Evolutionary conservation across 2,113 vertebrate genomes (phyloP), one percentile per base, ranked within the genome.

Genomic region (Dasyornis broadbenti): DNA sequence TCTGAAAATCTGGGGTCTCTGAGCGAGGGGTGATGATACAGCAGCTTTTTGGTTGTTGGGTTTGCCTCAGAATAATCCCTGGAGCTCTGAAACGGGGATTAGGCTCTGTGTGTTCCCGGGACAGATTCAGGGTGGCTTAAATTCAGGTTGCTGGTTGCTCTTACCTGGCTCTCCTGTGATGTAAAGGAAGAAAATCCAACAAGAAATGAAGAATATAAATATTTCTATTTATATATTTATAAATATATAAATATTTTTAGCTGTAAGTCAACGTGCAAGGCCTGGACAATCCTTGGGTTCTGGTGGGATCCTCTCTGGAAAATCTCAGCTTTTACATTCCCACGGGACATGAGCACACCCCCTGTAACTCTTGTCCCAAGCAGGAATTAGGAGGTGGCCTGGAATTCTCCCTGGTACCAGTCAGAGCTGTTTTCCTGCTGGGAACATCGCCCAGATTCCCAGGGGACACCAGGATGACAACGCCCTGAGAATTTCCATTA

Each of bases 321-420:
- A 30, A n/a, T 35, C 39, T 16, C 57, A 56, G 44, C 23, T 54
- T 10, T 70, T 19, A 4, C 54, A 40, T 57, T 52, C 50, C 19
- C 5, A 1, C 0, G 0, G 37, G 65, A 33, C 27, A 6, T 0
- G 0, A 79, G 54, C 1, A 3, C 24, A 27, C 17, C n/a, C 59
- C 71, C 39, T 31, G 45, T 4, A 44, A 50, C 68, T 83, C 45
- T 31, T 69, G 26, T 4, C 33, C 35, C 15, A 49, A 60, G 33
- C 0, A 47, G 45, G 37, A 73, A 5, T 7, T 1, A 11, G 35
- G 15, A 10, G 33, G 40, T 69, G 52, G 5, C 45, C 65, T 24
- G 42, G 24, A 16, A 75, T 45, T 27, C 44, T 39, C 60, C 45
- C 31, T 0, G 26, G 14, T 1, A 2, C 20, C 10, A 17, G 6